These are phyloP conservation scores for Pygmarrhopalites habei DNA, from an alignment of 1,140 invertebrate genomes.

Conservation along the genomic window DNA sequence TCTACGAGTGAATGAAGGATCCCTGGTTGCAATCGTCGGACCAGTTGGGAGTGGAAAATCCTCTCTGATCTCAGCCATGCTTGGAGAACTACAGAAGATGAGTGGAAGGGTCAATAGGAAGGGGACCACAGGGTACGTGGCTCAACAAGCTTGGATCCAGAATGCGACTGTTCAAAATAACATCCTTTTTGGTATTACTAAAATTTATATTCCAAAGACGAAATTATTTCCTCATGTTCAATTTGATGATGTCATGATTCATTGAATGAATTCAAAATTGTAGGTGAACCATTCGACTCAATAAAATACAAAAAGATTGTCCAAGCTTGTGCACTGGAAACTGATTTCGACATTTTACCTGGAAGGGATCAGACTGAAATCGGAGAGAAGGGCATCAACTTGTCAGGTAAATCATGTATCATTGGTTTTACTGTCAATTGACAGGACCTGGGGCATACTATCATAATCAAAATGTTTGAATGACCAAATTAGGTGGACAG, in stretches of 20 bases:
- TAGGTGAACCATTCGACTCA: constrained; percentile 39
- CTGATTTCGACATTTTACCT: constrained; percentile 46
- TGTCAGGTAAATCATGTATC: too few relatives aligned
- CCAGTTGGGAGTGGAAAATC: constrained; percentile 54
- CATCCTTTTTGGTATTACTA: constrained; percentile 47
- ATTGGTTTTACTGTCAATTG: too few relatives aligned
- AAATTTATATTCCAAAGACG: too few relatives aligned
- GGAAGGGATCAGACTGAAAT: constrained; percentile 45
- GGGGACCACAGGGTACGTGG: constrained; percentile 47
- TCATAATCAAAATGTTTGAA: too few relatives aligned
- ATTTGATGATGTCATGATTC: too few relatives aligned
- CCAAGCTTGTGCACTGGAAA: constrained; percentile 45
- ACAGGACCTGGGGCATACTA: too few relatives aligned
- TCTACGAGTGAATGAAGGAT: constrained; percentile 40
- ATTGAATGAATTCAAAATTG: too few relatives aligned
- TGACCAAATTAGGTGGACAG: too few relatives aligned
- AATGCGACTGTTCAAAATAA: constrained; percentile 53
- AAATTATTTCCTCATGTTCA: too few relatives aligned
- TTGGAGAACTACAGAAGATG: constrained; percentile 49
- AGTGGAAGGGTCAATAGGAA: constrained; percentile 45
- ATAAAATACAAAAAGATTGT: constrained; percentile 43
- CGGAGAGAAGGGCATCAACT: constrained; percentile 52
- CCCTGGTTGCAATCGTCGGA: constrained; percentile 52
- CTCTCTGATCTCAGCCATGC: constrained; percentile 49
- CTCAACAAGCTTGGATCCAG: constrained; percentile 53